phyloP scores from a whole-genome alignment of 2,113 vertebrate species.

The cat (Felis catus) region DNA sequence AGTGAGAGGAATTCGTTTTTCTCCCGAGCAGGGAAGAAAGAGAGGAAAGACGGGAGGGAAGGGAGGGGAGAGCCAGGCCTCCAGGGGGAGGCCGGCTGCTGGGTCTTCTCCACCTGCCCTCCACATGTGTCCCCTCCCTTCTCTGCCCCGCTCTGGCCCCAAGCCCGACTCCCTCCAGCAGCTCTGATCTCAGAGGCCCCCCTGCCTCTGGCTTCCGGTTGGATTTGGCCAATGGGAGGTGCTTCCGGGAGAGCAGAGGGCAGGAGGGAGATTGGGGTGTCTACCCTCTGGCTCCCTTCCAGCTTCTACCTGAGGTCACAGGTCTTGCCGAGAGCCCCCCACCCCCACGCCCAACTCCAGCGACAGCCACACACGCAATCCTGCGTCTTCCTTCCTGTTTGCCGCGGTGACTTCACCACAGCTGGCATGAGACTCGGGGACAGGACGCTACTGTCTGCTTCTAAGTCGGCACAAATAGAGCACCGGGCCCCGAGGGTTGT shows the following conservation, averaged over 20 bases:
- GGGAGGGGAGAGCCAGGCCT: neutral
- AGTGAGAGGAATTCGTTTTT: neutral
- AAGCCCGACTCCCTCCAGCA: neutral
- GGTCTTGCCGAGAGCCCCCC: neutral
- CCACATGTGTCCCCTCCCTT: too few species aligned
- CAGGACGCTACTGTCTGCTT: neutral
- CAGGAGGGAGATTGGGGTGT: neutral
- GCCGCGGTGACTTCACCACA: neutral
- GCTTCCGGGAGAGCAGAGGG: neutral
- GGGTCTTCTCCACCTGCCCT: neutral
- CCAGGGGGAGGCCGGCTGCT: neutral
- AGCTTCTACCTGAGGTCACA: neutral
- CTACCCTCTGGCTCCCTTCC: too few species aligned
- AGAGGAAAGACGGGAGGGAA: neutral
- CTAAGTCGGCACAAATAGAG: neutral
- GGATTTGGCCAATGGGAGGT: neutral
- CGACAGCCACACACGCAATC: neutral
- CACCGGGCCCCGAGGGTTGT: neutral
- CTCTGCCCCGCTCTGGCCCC: neutral
- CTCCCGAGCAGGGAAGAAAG: neutral
- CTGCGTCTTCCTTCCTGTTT: neutral
- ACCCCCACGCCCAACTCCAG: fast-evolving
- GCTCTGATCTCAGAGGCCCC: neutral
- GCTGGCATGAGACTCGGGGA: neutral
- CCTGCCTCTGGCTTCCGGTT: neutral